Evolutionary conservation across 2,113 vertebrate genomes (phyloP).

Genomic region (Anthoscopus minutus): DNA sequence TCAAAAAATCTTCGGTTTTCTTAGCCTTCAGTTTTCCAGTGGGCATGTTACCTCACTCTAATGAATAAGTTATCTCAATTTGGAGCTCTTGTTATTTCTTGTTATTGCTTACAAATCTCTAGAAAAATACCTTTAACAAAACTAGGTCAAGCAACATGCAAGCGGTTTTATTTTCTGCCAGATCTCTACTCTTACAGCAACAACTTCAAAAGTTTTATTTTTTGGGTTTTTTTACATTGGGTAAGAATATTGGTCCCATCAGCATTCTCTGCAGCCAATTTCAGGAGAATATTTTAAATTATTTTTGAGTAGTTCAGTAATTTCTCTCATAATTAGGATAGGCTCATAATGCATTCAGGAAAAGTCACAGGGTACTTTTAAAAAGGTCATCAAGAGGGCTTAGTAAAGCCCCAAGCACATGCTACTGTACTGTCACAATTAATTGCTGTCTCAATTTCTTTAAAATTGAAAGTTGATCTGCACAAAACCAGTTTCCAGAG

Average conservation of each 20-base stretch:
- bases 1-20: background rate
- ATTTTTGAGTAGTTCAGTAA: background rate
- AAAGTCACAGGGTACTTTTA: background rate
- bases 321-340: background rate
- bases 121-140: background rate
- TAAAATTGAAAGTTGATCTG: background rate
- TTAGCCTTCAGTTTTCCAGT: background rate
- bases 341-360: background rate
- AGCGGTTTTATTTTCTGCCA: background rate
- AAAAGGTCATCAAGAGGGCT: background rate
- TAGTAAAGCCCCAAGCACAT: background rate
- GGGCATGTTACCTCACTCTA: background rate
- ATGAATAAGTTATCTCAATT: background rate
- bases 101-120: background rate
- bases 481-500: background rate
- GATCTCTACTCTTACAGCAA: background rate
- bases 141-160: background rate
- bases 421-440: background rate
- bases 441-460: background rate
- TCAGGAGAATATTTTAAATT: background rate
- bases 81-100: background rate
- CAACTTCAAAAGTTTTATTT: background rate
- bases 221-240: background rate
- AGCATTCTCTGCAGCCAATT: background rate
- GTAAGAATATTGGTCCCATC: background rate